Base-by-base conservation (phyloP, 2,888 invertebrate genomes). In the Baronia brevicornis region DNA sequence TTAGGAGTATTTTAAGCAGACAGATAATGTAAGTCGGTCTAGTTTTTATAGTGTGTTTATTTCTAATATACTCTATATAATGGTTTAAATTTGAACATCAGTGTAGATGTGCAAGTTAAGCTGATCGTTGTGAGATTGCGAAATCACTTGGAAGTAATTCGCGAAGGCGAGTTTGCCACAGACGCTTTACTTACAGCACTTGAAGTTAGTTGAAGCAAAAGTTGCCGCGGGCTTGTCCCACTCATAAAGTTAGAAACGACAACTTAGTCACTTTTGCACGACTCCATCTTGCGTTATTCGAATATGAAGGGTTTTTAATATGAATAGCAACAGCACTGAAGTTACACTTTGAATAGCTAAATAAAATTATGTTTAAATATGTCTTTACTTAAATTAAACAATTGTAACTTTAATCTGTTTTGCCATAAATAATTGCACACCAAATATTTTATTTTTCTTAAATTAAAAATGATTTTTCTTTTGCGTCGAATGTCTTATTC, bases 121-220 rank as follows among this genome's bases (percentile, higher is more conserved):
- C 58, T 67, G 65, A 63, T 71, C 61, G 68, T 69, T 60, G 54
- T 46, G 55, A 69, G 55, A 69, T 69, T 59, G 68, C 47, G 65
- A 75, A 78, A 74, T 75, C 68, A 63, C 56, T 69, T 59, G 72
- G 69, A 73, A 74, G 66, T 70, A 72, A 75, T 67, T 63, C 61
- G 66, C 54, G 53, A 59, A 62, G 65, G 54, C 59, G 58, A 63
- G 66, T 60, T 54, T 52, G 54, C 65, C 68, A 51, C 71, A 69
- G 64, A 64, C 67, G 65, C 62, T 71, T 63, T 66, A 59, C 65
- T 65, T 57, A 56, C 58, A 57, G 54, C 60, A 67, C 72, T 71
- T 54, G 54, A 64, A 77, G 65, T 73, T 66, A 66, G 68, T 68
- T 68, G 49, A 45, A 47, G 48, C 46, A 46, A 50, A 72, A 78